Percentiles rank a stretch among this genome's conserved stretches.
These are phyloP conservation scores for Oriolus oriolus DNA, from an alignment of 2,113 vertebrate species.

Conservation along the genomic window DNA sequence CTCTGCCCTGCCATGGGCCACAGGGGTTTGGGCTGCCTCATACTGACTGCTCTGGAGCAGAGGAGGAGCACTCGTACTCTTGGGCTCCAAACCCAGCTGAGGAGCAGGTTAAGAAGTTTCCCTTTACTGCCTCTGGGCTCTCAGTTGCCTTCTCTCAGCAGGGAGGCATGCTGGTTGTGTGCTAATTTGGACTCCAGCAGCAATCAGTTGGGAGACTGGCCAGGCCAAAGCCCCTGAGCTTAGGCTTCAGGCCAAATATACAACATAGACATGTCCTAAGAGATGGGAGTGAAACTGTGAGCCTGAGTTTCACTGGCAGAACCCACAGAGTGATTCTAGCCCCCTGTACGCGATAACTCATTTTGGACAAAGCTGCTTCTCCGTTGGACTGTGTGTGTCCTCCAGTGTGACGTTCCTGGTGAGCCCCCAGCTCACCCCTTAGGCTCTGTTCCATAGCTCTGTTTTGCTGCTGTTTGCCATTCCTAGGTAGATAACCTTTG, in stretches of 20 bases:
- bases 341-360: background rate
- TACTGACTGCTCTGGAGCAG: background rate
- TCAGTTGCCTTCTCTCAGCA: background rate
- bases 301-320: background rate
- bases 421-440: background rate
- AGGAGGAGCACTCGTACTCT: background rate
- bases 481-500: conserved; percentile 6
- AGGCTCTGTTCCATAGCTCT: conserved; percentile 29
- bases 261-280: background rate
- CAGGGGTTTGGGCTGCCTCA: accelerated
- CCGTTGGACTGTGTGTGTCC: background rate
- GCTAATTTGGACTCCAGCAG: background rate
- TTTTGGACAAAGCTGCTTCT: background rate
- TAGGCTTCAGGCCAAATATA: conserved; percentile 2
- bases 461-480: conserved; percentile 47
- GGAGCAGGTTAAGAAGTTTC: background rate
- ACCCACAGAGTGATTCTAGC: background rate
- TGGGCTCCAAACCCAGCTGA: background rate
- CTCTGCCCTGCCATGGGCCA: background rate
- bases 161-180: background rate
- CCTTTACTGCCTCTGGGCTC: background rate
- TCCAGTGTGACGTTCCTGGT: background rate
- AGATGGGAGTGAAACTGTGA: background rate
- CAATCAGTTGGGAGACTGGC: background rate
- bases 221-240: background rate